These are phyloP conservation scores for Phalacrocorax brasilianus DNA, from an alignment of 2,113 vertebrate genomes.

Conservation along the genomic window DNA sequence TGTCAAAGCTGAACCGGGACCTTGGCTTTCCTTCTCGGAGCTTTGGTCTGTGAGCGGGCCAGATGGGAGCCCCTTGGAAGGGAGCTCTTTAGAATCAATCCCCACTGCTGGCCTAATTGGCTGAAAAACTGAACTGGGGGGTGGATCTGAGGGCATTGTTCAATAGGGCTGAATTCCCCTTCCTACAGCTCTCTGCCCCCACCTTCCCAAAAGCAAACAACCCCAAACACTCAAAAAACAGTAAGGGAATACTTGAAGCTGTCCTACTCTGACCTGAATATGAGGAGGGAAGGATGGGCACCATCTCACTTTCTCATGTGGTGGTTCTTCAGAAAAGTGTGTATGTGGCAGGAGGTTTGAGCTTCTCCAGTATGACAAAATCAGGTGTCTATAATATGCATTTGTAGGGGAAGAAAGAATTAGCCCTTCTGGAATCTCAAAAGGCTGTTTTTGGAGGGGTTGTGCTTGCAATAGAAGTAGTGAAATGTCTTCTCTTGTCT, in stretches of 20 bases:
- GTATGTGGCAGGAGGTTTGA: not conserved
- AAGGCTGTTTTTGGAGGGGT: not conserved
- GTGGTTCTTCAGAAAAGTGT: not conserved
- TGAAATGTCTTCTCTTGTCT: not conserved
- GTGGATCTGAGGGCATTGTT: not conserved
- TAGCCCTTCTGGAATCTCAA: not conserved
- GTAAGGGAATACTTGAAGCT: not conserved
- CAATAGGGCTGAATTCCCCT: not conserved
- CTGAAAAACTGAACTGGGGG: not conserved
- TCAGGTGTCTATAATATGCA: accelerated
- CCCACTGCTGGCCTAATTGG: not conserved
- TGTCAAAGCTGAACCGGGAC: not conserved
- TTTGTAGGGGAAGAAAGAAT: not conserved
- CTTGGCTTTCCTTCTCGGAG: not conserved
- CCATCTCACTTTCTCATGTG: accelerated
- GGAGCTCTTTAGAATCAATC: not conserved
- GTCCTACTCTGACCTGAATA: not conserved
- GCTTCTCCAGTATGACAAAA: not conserved
- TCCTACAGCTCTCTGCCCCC: not conserved
- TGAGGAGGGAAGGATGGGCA: not conserved
- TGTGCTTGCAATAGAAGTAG: not conserved
- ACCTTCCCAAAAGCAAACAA: not conserved
- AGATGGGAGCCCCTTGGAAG: not conserved
- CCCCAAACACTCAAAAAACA: accelerated
- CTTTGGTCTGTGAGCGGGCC: not conserved